Base-by-base conservation (phyloP, 2,797 vertebrate species). In the Aplochiton taeniatus region DNA sequence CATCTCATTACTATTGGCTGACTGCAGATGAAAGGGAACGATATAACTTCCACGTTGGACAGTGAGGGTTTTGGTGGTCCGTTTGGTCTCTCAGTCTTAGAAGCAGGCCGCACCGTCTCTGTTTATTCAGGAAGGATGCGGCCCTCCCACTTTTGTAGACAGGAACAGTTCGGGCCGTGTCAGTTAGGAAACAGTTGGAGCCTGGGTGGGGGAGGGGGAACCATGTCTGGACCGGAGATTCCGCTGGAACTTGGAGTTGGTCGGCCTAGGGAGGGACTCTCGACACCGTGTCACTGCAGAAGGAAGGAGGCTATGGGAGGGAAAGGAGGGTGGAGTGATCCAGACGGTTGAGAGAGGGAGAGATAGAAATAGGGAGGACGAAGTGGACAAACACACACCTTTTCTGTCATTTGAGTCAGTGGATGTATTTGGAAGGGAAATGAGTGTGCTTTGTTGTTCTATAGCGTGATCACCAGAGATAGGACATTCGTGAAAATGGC, bases 361-460 rank as follows among this genome's bases (percentile, higher is more conserved):
- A 52, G 42, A 19, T 19, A 42, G n/a, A 46, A 9, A 16, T 19
- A 11, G 47, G 48, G 48, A 14, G 11, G 0, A 1, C 9, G 13
- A 11, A 44, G 17, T 11, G 52, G 12, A 18, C 11, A 54, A 7
- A 18, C 10, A 58, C 45, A 53, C 51, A 13, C 14, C 61, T 16
- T 48, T 9, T 12, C 4, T 18, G 0, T n/a, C 9, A 0, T 11
- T 8, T 51, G 31, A 52, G 31, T 63, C 49, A 52, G 8, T 1
- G 13, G 45, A 48, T 61, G 43, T 53, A 69, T 68, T 59, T 52
- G 50, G 65, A 53, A 11, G 18, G 62, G n/a, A 73, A 69, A 66
- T 64, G 10, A 68, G 42, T 11, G 16, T 11, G 0, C 58, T 4
- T 56, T 19, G 53, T 49, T 61, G 14, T 16, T 62, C 43, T 19